Evolutionary conservation across 1,140 invertebrate species (phyloP).

Genomic region (honey bee (Apis mellifera)): DNA sequence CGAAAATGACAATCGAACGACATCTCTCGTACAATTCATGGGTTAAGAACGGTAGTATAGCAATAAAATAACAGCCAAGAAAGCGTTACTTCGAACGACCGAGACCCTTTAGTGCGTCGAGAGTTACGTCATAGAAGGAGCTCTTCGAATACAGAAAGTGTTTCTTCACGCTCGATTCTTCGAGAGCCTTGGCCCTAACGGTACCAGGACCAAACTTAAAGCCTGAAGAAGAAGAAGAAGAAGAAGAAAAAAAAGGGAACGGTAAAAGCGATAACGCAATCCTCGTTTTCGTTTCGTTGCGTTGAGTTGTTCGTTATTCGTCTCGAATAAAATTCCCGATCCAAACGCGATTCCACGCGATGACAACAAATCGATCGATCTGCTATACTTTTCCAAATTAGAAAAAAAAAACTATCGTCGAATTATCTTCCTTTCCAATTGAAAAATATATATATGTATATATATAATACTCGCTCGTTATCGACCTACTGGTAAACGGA

Average conservation of each 20-base stretch:
- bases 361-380: neutral
- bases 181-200: conserved; percentile 53
- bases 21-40: neutral
- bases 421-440: too few relatives aligned
- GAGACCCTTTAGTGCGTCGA: conserved; percentile 40
- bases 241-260: conserved; percentile 41
- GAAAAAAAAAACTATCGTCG: too few relatives aligned
- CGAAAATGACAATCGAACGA: too few relatives aligned
- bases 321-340: neutral
- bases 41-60: neutral
- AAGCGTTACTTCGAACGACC: conserved; percentile 34
- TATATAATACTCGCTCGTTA: neutral
- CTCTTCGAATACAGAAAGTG: conserved; percentile 59
- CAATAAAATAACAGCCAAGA: neutral
- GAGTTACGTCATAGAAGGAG: conserved; percentile 58
- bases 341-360: neutral
- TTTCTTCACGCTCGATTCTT: conserved; percentile 59
- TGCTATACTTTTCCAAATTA: neutral
- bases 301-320: neutral
- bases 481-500: conserved; percentile 1
- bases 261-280: conserved; percentile 49
- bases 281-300: neutral
- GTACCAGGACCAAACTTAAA: conserved; percentile 60
- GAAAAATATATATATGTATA: too few relatives aligned
- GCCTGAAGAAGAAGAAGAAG: conserved; percentile 14